Evolutionary conservation across 2,888 invertebrate genomes (phyloP), one percentile per base, ranked within the genome.

Genomic region (Apotomis capreana): DNA sequence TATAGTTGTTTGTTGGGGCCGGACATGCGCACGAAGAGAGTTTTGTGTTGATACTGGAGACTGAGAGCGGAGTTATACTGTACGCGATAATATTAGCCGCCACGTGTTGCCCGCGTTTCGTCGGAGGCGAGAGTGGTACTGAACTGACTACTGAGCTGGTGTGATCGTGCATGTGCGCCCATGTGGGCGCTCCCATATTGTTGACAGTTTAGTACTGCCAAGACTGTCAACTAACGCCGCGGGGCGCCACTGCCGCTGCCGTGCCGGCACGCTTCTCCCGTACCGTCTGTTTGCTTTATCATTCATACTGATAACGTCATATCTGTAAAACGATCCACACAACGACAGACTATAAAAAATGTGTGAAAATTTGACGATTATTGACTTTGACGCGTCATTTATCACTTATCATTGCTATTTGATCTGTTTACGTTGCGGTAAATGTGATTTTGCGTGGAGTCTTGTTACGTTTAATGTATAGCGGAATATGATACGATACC

Each of bases 51-150:
- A 79, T 83, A 84, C 81, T 83, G 81, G 81, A 78, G 81, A 44
- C 78, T 78, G 78, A 78, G 78, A 75, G 74, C 73, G 77, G 77
- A 60, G 61, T 44, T 9, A 6, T 26, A 10, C 81, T 80, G 79
- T 80, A 76, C 81, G 81, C 80, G 83, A 86, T 91, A 91, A 87
- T 89, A 89, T 88, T 88, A 89, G 87, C 81, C 75, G 85, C 89
- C 91, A 91, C 92, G 92, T 92, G 92, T 80, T 87, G 78, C 79
- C 78, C 85, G 89, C 87, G 87, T 83, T 87, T 89, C 88, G 89
- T 78, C 82, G 84, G 83, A 81, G 84, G 84, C 87, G 87, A 87
- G 88, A 91, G 87, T 91, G 90, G 84, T 84, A 49, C 49, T 49
- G 44, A 80, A 78, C 46, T 65, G 79, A 77, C 78, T 75, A 74